Conservation (phyloP, 1,140 invertebrate genomes). For the Cyphomyrmex costatus region DNA sequence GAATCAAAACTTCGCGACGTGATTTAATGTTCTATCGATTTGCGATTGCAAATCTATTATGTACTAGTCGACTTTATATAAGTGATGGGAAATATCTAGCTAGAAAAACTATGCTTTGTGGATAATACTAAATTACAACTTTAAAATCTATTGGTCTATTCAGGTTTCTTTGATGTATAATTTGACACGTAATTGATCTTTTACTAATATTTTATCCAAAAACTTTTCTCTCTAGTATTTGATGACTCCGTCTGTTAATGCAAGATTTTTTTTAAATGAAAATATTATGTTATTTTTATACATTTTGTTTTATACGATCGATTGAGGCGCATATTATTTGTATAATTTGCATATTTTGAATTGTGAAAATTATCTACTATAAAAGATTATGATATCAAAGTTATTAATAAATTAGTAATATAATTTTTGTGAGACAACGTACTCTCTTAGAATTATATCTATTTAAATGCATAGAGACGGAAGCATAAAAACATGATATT, state of each 20-base stretch:
- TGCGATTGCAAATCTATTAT: constrained; percentile 40
- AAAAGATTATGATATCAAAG: not conserved
- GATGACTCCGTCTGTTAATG: too few relatives aligned
- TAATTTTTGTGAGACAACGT: not conserved
- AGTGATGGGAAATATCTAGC: not conserved
- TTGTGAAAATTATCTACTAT: not conserved
- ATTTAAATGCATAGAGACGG: not conserved
- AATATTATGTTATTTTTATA: too few relatives aligned
- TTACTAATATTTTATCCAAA: too few relatives aligned
- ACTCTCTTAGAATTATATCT: not conserved
- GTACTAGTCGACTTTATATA: constrained; percentile 19
- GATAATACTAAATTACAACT: not conserved
- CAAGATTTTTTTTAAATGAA: too few relatives aligned
- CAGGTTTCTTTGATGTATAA: too few relatives aligned
- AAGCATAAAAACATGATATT: not conserved
- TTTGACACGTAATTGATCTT: too few relatives aligned
- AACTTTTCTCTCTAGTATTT: too few relatives aligned
- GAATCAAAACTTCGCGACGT: constrained; percentile 34
- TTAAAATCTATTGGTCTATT: not conserved
- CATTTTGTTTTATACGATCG: not conserved
- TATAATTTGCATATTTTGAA: not conserved
- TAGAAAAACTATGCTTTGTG: not conserved
- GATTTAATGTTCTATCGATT: constrained; percentile 50
- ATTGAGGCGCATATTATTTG: not conserved
- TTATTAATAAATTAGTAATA: not conserved